Evolutionary conservation across 2,888 invertebrate genomes (phyloP).

Genomic region (Oscheius myriophilus): DNA sequence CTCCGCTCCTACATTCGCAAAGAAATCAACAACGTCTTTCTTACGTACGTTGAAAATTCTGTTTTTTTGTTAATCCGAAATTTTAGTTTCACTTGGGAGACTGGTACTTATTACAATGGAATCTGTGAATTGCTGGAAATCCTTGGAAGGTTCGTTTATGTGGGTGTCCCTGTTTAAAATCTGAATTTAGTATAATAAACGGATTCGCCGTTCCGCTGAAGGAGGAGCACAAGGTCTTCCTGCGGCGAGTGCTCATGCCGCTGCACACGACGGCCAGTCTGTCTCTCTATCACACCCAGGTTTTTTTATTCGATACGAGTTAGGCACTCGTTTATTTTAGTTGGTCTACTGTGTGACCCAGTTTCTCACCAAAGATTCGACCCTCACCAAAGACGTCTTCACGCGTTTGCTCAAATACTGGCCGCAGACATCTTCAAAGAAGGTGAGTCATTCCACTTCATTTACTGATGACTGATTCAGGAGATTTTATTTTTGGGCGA

Average conservation of each 20-base stretch:
- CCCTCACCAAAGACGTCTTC: not conserved
- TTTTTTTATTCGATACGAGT: not conserved
- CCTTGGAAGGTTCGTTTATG: not conserved
- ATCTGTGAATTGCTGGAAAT: conserved; percentile 20
- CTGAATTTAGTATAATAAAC: conserved; percentile 6
- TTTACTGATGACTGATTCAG: not conserved
- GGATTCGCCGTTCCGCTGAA: conserved; percentile 20
- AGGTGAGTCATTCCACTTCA: not conserved
- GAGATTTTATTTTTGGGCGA: conserved; percentile 14
- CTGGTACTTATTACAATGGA: conserved; percentile 5
- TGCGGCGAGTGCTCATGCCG: conserved; percentile 14
- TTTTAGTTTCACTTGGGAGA: too few species aligned
- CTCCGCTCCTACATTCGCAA: conserved; percentile 17
- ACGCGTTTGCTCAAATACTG: conserved; percentile 12
- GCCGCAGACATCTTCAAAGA: conserved; percentile 11
- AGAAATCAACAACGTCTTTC: conserved; percentile 19
- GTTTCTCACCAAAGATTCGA: conserved; percentile 19
- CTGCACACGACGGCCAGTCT: conserved; percentile 6
- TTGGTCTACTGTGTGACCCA: conserved; percentile 20
- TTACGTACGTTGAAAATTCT: conserved; percentile 8
- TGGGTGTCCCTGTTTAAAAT: too few species aligned
- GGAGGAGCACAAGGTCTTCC: conserved; percentile 7
- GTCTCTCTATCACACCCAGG: conserved; percentile 12
- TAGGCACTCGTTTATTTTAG: conserved; percentile 7
- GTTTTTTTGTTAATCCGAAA: too few species aligned